These are phyloP conservation scores for Drosophila mulleri DNA, from an alignment of 2,888 invertebrate species.

Conservation along the genomic window DNA sequence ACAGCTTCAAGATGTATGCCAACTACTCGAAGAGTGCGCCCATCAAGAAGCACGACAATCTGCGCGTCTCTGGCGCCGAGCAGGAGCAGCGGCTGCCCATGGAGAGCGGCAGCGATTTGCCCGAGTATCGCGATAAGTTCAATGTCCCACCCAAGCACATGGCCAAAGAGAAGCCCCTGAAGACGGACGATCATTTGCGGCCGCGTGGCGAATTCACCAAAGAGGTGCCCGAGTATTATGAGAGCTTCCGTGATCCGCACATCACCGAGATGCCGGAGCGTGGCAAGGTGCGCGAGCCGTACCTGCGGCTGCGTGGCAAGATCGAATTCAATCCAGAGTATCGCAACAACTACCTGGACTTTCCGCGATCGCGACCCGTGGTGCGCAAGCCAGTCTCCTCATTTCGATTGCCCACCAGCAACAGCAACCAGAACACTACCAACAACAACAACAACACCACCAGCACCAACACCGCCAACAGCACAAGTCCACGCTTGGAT, in stretches of 20 bases:
- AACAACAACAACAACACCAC: neutral
- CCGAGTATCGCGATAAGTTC: conserved; percentile 84
- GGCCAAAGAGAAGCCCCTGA: conserved; percentile 73
- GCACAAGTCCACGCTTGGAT: conserved; percentile 30
- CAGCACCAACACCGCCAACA: conserved; percentile 15
- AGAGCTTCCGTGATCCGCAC: conserved; percentile 84
- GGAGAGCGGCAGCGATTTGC: conserved; percentile 51
- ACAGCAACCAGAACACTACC: conserved; percentile 34
- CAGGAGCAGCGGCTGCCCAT: conserved; percentile 32
- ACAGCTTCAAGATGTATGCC: conserved; percentile 84
- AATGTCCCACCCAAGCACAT: conserved; percentile 76
- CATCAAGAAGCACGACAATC: conserved; percentile 84
- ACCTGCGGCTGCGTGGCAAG: conserved; percentile 83
- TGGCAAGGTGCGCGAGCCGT: conserved; percentile 83
- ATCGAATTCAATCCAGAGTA: conserved; percentile 85
- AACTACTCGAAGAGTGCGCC: conserved; percentile 84
- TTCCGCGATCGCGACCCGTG: conserved; percentile 84
- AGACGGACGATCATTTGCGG: conserved; percentile 81
- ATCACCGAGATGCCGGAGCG: conserved; percentile 84
- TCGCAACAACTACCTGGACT: conserved; percentile 83
- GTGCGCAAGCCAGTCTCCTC: conserved; percentile 83
- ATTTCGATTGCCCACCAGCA: conserved; percentile 80
- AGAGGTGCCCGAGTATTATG: conserved; percentile 83
- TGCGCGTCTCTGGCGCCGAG: conserved; percentile 80
- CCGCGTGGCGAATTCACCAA: conserved; percentile 82